These are phyloP conservation scores for Heliconius ethilla DNA, from an alignment of 2,888 invertebrate genomes.

Conservation along the genomic window DNA sequence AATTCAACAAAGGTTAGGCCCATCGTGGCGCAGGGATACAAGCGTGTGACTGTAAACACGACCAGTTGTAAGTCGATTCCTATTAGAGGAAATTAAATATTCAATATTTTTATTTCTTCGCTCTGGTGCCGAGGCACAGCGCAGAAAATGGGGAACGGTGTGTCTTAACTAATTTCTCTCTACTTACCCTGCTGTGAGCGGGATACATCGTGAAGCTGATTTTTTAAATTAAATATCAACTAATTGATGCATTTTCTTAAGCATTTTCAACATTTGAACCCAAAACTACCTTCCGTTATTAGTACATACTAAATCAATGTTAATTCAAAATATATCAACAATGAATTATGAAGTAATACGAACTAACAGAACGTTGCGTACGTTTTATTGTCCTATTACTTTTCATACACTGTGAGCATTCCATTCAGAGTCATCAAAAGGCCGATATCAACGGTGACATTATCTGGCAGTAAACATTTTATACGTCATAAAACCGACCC, in stretches of 20 bases:
- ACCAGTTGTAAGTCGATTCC: too few species aligned
- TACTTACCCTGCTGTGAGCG: background rate
- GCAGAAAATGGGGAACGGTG: background rate
- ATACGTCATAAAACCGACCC: slow-evolving; percentile 56
- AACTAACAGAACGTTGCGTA: slow-evolving; percentile 6
- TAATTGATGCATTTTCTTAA: background rate
- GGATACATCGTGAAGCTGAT: too few species aligned
- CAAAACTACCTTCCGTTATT: background rate
- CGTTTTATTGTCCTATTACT: slow-evolving; percentile 47
- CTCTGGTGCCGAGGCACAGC: too few species aligned
- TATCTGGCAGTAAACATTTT: slow-evolving; percentile 59
- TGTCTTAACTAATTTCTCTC: background rate
- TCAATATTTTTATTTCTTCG: too few species aligned
- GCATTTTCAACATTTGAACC: background rate
- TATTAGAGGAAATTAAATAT: too few species aligned
- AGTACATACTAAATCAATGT: background rate
- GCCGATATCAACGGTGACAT: slow-evolving; percentile 53
- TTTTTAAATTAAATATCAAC: too few species aligned
- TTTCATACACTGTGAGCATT: slow-evolving; percentile 47
- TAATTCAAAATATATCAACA: background rate
- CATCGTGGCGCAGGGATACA: too few species aligned
- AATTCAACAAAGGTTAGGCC: too few species aligned
- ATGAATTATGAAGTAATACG: slow-evolving; percentile 17
- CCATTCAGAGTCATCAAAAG: slow-evolving; percentile 47
- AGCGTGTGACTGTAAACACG: too few species aligned